phyloP scores from a whole-genome alignment of 2,888 invertebrate genomes.

The Choreutis nemorana region DNA sequence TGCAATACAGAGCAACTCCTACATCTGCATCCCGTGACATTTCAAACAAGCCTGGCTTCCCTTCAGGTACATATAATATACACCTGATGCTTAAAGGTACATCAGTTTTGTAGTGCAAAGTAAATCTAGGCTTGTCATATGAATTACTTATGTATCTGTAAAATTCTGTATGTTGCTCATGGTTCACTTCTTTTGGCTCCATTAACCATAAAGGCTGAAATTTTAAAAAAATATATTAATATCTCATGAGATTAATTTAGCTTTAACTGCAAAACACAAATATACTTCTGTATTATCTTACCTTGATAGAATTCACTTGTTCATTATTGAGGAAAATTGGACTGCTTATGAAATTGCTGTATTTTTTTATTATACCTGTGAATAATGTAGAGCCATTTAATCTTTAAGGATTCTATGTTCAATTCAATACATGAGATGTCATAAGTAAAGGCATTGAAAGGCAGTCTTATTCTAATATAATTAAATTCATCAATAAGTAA shows the following conservation, averaged over 20 bases:
- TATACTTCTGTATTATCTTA: slow-evolving; percentile 5
- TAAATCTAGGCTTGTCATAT: slow-evolving; percentile 88
- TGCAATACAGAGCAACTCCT: slow-evolving; percentile 89
- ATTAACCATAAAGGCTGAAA: slow-evolving; percentile 88
- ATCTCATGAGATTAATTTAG: neutral
- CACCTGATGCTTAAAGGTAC: slow-evolving; percentile 92
- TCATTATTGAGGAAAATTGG: slow-evolving; percentile 92
- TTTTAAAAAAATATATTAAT: too few species aligned
- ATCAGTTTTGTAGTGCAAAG: slow-evolving; percentile 91
- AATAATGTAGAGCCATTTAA: slow-evolving; percentile 19
- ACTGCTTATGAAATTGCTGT: slow-evolving; percentile 96
- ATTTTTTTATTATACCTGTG: slow-evolving; percentile 88
- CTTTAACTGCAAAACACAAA: neutral
- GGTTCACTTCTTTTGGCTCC: slow-evolving; percentile 87
- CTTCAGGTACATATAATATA: slow-evolving; percentile 92
- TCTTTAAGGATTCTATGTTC: neutral
- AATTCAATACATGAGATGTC: neutral
- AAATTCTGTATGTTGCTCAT: slow-evolving; percentile 91
- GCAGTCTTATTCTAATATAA: neutral
- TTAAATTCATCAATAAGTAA: too few species aligned
- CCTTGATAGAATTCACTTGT: slow-evolving; percentile 87
- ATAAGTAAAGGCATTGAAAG: neutral
- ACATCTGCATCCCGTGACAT: slow-evolving; percentile 85
- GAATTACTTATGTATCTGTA: slow-evolving; percentile 89
- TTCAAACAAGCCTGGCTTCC: slow-evolving; percentile 91